These are phyloP conservation scores for Alectoris magna DNA, from an alignment of 2,797 vertebrate genomes.

Conservation along the genomic window DNA sequence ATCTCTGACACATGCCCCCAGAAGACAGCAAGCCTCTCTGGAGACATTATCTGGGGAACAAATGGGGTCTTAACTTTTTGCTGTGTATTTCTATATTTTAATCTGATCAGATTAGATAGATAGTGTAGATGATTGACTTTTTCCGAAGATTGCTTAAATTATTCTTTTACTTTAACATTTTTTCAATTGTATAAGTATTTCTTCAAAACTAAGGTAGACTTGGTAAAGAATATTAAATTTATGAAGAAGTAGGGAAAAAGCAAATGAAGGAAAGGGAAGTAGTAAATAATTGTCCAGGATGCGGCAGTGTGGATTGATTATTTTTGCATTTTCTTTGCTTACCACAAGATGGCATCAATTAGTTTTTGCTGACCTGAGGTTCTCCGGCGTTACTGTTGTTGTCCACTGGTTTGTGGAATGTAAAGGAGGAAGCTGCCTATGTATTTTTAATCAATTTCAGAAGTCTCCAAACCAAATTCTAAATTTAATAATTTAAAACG, in stretches of 20 bases:
- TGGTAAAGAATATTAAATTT: not conserved
- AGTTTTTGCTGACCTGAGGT: not conserved
- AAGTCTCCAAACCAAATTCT: constrained; percentile 10
- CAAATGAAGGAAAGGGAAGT: not conserved
- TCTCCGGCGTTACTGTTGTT: not conserved
- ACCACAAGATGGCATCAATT: constrained; percentile 77
- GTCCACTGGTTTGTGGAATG: not conserved
- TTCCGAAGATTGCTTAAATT: no score
- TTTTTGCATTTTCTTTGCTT: not conserved
- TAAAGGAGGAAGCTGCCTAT: not conserved
- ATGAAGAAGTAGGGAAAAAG: not conserved
- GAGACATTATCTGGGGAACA: no score
- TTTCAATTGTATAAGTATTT: no score
- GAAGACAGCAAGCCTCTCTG: no score
- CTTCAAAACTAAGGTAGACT: not conserved
- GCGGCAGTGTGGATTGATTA: not conserved
- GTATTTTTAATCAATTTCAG: not conserved
- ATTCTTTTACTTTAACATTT: no score
- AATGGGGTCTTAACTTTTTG: no score
- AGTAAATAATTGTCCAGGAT: not conserved
- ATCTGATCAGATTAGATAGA: no score
- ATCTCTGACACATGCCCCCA: no score
- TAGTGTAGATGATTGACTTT: no score
- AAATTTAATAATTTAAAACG: not conserved
- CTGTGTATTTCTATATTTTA: no score